These are phyloP conservation scores for Harpalus rubripes DNA, from an alignment of 2,888 invertebrate genomes.

Conservation along the genomic window DNA sequence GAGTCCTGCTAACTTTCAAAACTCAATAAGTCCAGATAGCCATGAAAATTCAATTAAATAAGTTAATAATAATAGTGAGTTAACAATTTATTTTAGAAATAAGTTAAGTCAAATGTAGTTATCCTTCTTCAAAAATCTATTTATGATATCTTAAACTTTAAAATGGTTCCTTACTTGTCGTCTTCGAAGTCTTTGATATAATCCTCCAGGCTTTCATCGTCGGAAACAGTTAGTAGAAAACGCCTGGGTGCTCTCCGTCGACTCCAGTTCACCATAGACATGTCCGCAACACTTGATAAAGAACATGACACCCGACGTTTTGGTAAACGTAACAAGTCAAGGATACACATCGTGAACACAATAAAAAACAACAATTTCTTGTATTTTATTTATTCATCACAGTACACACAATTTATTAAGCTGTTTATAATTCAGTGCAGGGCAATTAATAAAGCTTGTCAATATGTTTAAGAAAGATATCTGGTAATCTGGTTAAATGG, in stretches of 20 bases:
- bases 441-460: too few species aligned
- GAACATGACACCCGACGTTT: constrained; percentile 79
- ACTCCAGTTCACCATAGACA: constrained; percentile 78
- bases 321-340: constrained; percentile 79
- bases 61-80: too few species aligned
- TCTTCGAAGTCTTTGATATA: background rate
- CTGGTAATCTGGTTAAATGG: too few species aligned
- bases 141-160: background rate
- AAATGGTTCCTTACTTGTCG: background rate
- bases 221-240: constrained; percentile 44
- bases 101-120: too few species aligned
- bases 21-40: too few species aligned
- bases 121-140: too few species aligned
- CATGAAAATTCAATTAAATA: too few species aligned
- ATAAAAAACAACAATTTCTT: background rate
- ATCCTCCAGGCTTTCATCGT: constrained; percentile 34
- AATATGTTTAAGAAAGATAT: too few species aligned
- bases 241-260: constrained; percentile 12
- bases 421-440: too few species aligned
- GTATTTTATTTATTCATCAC: background rate
- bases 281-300: constrained; percentile 77
- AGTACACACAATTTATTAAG: background rate
- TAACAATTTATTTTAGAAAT: too few species aligned
- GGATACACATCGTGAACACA: constrained; percentile 79
- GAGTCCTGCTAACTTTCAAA: too few species aligned